Conservation (phyloP, 2,113 vertebrate genomes). For the Albula glossodonta region DNA sequence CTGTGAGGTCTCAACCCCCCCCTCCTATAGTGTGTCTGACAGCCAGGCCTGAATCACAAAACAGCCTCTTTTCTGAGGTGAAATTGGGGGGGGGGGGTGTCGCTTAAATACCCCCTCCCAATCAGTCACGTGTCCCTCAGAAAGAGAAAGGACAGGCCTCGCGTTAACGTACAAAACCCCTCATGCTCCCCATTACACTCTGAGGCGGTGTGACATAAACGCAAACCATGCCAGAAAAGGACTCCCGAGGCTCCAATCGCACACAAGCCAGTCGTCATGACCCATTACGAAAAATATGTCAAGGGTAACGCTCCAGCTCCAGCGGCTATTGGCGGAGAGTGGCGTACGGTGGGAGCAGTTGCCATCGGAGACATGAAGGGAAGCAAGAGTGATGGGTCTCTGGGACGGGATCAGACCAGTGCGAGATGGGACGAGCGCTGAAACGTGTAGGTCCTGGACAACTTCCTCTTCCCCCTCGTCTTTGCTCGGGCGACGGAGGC, state of each 20-base stretch:
- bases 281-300: background rate
- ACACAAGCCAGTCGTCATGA: too few species aligned
- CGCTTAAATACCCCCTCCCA: too few species aligned
- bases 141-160: background rate
- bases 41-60: background rate
- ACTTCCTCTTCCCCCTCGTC: background rate
- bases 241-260: background rate
- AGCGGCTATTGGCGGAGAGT: background rate
- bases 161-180: background rate
- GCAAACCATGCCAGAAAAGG: background rate
- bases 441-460: background rate
- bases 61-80: background rate
- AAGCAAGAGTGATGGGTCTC: too few species aligned
- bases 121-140: too few species aligned
- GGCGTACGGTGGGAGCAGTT: background rate
- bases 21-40: background rate
- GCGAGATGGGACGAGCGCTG: background rate
- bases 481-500: too few species aligned
- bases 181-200: background rate
- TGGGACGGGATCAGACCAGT: too few species aligned
- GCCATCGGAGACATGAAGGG: too few species aligned
- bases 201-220: background rate
- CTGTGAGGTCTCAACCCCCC: background rate
- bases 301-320: background rate
- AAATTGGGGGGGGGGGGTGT: too few species aligned